Conservation (phyloP, 2,797 vertebrate species). For the Cynodonichthys magdalenae region DNA sequence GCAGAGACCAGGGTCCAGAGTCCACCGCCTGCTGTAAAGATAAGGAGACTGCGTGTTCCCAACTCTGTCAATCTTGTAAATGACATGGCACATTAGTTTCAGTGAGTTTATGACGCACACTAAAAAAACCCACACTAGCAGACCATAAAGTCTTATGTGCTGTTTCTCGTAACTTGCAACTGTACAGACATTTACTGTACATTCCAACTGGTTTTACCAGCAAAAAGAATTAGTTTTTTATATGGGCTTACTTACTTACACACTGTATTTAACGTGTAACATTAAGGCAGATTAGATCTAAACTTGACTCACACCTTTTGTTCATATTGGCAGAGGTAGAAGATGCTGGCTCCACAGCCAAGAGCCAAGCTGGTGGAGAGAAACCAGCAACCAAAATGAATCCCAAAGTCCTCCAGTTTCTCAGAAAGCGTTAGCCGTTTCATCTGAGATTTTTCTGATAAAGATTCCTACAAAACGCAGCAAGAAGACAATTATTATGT, state of each 20-base stretch:
- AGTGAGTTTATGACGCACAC: conserved; percentile 6
- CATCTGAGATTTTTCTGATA: conserved; percentile 81
- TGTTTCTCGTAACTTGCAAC: neutral
- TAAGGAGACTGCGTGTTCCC: conserved; percentile 8
- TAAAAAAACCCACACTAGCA: neutral
- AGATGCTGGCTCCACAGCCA: conserved; percentile 83
- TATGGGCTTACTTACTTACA: neutral
- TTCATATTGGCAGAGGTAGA: conserved; percentile 80
- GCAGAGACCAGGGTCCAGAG: conserved; percentile 43
- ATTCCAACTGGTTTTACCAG: neutral
- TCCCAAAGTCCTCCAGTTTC: conserved; percentile 58
- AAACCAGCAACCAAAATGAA: conserved; percentile 84
- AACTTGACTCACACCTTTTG: conserved; percentile 44
- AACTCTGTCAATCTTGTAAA: neutral
- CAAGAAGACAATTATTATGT: neutral
- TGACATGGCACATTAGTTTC: conserved; percentile 7
- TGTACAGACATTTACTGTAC: neutral
- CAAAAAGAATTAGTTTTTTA: neutral
- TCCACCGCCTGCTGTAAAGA: conserved; percentile 40
- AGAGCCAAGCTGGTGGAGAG: conserved; percentile 79
- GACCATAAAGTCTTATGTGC: conserved; percentile 5
- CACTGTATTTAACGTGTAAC: no score
- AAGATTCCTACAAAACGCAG: conserved; percentile 82
- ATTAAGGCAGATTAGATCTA: neutral
- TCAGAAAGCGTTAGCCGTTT: conserved; percentile 68